phyloP scores from a whole-genome alignment of 2,797 vertebrate species.

The Acanthis flammea region DNA sequence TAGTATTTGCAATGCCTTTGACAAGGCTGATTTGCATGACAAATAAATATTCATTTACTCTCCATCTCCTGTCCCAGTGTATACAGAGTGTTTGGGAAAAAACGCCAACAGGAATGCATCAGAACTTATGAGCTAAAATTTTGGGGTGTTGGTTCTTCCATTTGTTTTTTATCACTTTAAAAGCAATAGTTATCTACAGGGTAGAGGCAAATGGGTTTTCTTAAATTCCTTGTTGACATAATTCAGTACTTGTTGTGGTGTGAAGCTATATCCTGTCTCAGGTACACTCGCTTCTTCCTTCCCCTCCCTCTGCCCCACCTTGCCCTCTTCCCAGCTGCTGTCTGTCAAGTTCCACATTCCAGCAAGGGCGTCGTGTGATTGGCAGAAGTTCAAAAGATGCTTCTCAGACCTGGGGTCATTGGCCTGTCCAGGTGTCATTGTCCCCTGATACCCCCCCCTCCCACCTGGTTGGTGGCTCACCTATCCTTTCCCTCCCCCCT shows the following conservation, averaged over 20 bases:
- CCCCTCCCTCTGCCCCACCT: no score
- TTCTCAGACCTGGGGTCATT: no score
- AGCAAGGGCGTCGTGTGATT: no score
- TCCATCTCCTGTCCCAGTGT: not conserved
- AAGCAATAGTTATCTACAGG: not conserved
- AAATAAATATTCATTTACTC: not conserved
- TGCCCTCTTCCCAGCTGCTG: no score
- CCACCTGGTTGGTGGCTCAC: no score
- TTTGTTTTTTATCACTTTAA: not conserved
- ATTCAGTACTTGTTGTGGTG: not conserved
- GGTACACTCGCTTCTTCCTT: no score
- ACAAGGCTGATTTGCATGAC: not conserved
- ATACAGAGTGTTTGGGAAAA: not conserved
- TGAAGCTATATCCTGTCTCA: no score
- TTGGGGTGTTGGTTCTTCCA: not conserved
- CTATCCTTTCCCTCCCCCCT: no score
- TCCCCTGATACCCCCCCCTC: no score
- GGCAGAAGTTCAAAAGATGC: no score
- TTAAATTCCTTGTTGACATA: not conserved
- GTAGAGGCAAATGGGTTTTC: not conserved
- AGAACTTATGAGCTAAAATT: rapidly evolving
- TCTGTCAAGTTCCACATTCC: no score
- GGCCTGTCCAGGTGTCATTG: no score
- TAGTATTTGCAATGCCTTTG: not conserved
- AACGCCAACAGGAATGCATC: not conserved